These are phyloP conservation scores for Drosophila biarmipes DNA, from an alignment of 1,140 invertebrate genomes.

Conservation along the genomic window DNA sequence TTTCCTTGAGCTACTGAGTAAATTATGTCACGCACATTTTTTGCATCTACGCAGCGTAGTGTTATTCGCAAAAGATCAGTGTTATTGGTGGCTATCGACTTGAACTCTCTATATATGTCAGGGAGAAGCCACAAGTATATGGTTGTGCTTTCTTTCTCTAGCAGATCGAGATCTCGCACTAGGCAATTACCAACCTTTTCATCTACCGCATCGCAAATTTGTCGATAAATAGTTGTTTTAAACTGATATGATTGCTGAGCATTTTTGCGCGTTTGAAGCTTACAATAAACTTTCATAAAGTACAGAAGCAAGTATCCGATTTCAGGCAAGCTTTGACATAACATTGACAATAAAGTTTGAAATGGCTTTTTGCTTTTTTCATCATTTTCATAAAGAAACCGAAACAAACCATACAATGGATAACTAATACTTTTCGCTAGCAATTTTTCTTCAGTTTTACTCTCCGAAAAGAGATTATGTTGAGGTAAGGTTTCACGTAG, in stretches of 20 bases:
- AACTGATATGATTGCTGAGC: slow-evolving; percentile 88
- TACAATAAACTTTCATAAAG: slow-evolving; percentile 92
- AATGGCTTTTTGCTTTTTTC: slow-evolving; percentile 90
- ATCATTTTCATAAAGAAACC: slow-evolving; percentile 90
- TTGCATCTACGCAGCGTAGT: slow-evolving; percentile 94
- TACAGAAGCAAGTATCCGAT: slow-evolving; percentile 95
- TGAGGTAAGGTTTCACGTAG: slow-evolving; percentile 79
- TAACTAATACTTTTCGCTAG: slow-evolving; percentile 90
- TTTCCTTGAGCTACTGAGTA: slow-evolving; percentile 96
- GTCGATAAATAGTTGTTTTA: slow-evolving; percentile 93
- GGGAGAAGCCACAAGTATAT: slow-evolving; percentile 96
- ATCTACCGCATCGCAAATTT: slow-evolving; percentile 92
- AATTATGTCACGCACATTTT: slow-evolving; percentile 94
- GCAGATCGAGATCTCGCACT: slow-evolving; percentile 89
- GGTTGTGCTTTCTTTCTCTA: slow-evolving; percentile 94
- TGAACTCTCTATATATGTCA: slow-evolving; percentile 96
- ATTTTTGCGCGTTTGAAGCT: slow-evolving; percentile 83
- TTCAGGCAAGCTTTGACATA: slow-evolving; percentile 86
- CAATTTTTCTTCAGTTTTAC: slow-evolving; percentile 86
- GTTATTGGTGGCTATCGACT: slow-evolving; percentile 93
- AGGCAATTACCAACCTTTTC: slow-evolving; percentile 87
- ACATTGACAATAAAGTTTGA: slow-evolving; percentile 91
- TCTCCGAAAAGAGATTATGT: slow-evolving; percentile 80
- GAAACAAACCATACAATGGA: slow-evolving; percentile 92
- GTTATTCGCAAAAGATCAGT: slow-evolving; percentile 93